These are phyloP conservation scores for Drosophila obscura DNA, from an alignment of 1,140 invertebrate genomes.

Conservation along the genomic window DNA sequence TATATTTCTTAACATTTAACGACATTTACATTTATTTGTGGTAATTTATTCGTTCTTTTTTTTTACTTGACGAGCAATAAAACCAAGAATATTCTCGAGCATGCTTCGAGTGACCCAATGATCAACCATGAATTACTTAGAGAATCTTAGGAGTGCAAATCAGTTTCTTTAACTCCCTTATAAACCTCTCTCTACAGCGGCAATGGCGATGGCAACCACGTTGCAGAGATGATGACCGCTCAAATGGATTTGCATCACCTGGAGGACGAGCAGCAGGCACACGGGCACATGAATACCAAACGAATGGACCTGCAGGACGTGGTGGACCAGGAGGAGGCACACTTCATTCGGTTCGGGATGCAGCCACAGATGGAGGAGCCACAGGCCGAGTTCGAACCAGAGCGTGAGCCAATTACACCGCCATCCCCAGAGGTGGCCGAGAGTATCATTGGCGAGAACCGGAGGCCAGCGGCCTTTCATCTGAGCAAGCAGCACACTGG, in stretches of 20 bases:
- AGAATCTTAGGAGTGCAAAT: background rate
- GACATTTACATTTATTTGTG: conserved; percentile 42
- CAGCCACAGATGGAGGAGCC: conserved; percentile 16
- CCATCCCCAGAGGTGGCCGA: conserved; percentile 61
- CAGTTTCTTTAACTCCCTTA: conserved; percentile 19
- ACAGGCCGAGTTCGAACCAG: conserved; percentile 42
- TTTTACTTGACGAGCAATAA: conserved; percentile 69
- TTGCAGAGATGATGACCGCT: conserved; percentile 56
- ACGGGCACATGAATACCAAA: too few species aligned
- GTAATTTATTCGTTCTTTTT: conserved; percentile 62
- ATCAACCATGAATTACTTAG: background rate
- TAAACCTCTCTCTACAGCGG: conserved; percentile 51
- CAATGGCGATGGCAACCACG: conserved; percentile 36
- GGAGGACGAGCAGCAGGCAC: conserved; percentile 4
- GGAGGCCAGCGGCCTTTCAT: conserved; percentile 64
- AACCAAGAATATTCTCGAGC: conserved; percentile 33
- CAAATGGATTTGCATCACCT: conserved; percentile 60
- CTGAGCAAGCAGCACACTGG: conserved; percentile 82
- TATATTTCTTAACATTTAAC: conserved; percentile 51
- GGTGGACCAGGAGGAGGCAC: conserved; percentile 17
- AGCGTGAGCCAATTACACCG: conserved; percentile 44
- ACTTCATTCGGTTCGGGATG: too few species aligned
- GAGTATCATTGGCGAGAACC: conserved; percentile 71
- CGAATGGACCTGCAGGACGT: background rate
- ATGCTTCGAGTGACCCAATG: conserved; percentile 10